Evolutionary conservation across 2,113 vertebrate genomes (phyloP), one percentile per base, ranked within the genome.

Genomic region (Muscicapa adusta): DNA sequence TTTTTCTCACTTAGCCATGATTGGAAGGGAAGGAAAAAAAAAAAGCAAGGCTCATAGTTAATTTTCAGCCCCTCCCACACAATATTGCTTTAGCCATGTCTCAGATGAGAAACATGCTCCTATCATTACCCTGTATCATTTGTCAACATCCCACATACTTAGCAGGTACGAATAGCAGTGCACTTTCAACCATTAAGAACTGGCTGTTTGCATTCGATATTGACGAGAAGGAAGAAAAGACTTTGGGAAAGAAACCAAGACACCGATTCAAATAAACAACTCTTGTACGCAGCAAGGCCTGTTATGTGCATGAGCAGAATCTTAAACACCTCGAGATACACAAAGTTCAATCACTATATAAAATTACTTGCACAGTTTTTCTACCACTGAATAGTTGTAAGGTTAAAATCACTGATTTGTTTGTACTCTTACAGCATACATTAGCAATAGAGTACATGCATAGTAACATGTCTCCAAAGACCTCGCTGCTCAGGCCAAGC

Each of bases 161-260:
- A 73, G 67, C 60, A 60, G 78, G 75, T 79, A 89, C 0, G 0
- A 73, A 62, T 1, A 66, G 31, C n/a, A 60, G 38, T 11, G 36
- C 12, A 56, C 14, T 89, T 72, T 38, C 29, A 85, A 79, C 0
- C 22, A 73, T n/a, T 47, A 89, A 81, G 50, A 89, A 51, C 33
- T 20, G n/a, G 42, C n/a, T 31, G 72, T 29, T 92, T 66, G 62
- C 23, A 65, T 88, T 73, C 2, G 14, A 61, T 58, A 86, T 20
- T 43, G 48, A 54, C 16, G 4, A 70, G 50, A 73, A 68, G 71
- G 48, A 89, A 88, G 40, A 62, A 88, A 70, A 80, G 26, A 40
- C 34, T 33, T 86, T 86, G 56, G 79, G 56, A 95, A 96, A 50
- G 33, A 38, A 89, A 94, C 26, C 67, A 82, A 88, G 74, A 58